Evolutionary conservation across 2,888 invertebrate genomes (phyloP).

Genomic region (Argyra leucocephala): DNA sequence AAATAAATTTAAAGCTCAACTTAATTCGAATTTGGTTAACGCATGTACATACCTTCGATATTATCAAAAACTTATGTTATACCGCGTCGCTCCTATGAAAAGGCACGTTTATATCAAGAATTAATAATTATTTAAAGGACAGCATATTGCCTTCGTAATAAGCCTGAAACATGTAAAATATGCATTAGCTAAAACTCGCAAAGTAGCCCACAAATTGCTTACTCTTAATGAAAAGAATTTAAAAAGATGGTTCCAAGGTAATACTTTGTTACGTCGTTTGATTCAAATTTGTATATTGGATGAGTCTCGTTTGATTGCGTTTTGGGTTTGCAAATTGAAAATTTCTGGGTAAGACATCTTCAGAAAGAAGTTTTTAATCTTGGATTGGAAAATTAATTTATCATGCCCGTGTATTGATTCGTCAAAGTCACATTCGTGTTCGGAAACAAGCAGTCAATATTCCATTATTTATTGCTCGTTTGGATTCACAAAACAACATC

Average conservation of each 20-base stretch:
- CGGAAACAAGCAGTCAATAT: slow-evolving; percentile 99
- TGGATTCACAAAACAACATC: slow-evolving; percentile 96
- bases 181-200: slow-evolving; percentile 96
- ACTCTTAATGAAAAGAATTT: slow-evolving; percentile 98
- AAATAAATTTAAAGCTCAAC: too few species aligned
- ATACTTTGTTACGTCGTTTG: slow-evolving; percentile 92
- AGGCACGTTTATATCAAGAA: slow-evolving; percentile 98
- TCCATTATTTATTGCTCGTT: slow-evolving; percentile 90
- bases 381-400: slow-evolving; percentile 97
- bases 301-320: slow-evolving; percentile 98
- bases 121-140: slow-evolving; percentile 98
- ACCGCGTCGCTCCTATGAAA: slow-evolving; percentile 98
- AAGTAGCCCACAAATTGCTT: slow-evolving; percentile 96
- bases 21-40: too few species aligned
- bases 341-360: slow-evolving; percentile 97
- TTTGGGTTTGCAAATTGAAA: slow-evolving; percentile 95
- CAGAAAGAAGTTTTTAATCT: slow-evolving; percentile 99
- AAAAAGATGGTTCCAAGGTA: slow-evolving; percentile 98
- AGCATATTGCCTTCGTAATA: slow-evolving; percentile 97
- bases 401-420: slow-evolving; percentile 96
- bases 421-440: slow-evolving; percentile 97
- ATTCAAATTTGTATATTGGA: slow-evolving; percentile 97
- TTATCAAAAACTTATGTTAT: slow-evolving; percentile 97
- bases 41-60: slow-evolving; percentile 83
- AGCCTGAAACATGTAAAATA: slow-evolving; percentile 98